A percentile compares a stretch with the other conserved stretches of the same genome.
phyloP scores from a whole-genome alignment of 2,888 invertebrate genomes.

The Tetramorium bicarinatum region DNA sequence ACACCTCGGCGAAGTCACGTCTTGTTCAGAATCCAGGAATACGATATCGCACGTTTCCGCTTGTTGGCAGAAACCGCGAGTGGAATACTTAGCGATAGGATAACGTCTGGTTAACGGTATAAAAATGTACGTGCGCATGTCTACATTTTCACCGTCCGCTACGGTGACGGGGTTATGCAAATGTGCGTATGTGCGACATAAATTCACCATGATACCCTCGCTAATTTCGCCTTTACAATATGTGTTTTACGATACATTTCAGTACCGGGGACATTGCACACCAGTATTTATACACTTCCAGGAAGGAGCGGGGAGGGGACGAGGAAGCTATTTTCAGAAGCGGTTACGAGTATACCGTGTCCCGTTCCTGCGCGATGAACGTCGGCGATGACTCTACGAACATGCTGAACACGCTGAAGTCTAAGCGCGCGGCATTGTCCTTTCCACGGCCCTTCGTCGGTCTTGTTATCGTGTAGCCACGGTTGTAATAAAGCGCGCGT shows the following conservation, averaged over 20 bases:
- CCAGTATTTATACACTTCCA: constrained; percentile 48
- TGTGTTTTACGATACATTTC: constrained; percentile 39
- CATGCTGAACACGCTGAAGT: constrained; percentile 58
- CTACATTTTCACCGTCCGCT: background rate
- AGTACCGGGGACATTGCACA: constrained; percentile 14
- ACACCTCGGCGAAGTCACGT: constrained; percentile 62
- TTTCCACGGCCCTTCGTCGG: constrained; percentile 68
- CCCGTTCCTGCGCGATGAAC: constrained; percentile 62
- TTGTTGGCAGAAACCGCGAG: constrained; percentile 52
- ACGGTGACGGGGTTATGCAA: background rate
- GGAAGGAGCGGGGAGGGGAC: background rate
- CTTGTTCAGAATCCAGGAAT: constrained; percentile 61
- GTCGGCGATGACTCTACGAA: constrained; percentile 60
- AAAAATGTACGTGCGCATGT: constrained; percentile 19
- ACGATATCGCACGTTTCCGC: constrained; percentile 50
- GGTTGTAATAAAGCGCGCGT: constrained; percentile 73
- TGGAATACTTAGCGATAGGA: constrained; percentile 51
- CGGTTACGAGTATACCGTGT: constrained; percentile 55
- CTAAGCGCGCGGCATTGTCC: constrained; percentile 70
- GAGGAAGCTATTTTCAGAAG: constrained; percentile 46
- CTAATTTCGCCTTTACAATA: constrained; percentile 46
- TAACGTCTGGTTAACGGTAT: constrained; percentile 49
- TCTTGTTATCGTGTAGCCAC: constrained; percentile 72
- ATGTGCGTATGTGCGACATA: background rate
- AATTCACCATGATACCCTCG: constrained; percentile 19